phyloP scores from a whole-genome alignment of 2,113 vertebrate species.

The Noctilio leporinus region DNA sequence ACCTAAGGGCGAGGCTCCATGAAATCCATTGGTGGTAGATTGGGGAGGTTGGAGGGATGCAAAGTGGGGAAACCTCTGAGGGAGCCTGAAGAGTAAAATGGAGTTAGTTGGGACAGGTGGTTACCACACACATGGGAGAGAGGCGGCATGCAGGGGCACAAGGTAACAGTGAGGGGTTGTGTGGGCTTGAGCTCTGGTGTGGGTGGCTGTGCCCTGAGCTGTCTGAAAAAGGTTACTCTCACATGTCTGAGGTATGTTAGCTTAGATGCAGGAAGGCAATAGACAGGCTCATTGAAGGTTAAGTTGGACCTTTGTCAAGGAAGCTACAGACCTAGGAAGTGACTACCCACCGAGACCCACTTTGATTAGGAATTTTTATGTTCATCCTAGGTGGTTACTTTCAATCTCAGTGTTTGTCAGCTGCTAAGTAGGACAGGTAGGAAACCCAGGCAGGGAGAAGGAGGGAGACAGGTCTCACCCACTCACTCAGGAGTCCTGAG shows the following conservation, averaged over 20 bases:
- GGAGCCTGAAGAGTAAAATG: not conserved
- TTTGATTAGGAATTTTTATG: not conserved
- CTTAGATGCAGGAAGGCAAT: not conserved
- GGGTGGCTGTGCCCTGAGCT: not conserved
- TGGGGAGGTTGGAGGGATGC: not conserved
- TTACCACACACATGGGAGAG: not conserved
- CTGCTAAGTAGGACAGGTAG: no score
- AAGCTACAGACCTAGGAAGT: not conserved
- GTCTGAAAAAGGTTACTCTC: not conserved
- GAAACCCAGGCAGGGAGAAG: no score
- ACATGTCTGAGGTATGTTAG: not conserved
- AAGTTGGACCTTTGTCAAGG: not conserved
- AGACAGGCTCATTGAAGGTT: not conserved
- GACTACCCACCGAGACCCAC: not conserved
- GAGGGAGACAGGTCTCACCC: no score
- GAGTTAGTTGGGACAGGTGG: not conserved
- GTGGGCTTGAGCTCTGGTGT: not conserved
- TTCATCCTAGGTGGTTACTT: not conserved
- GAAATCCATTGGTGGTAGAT: not conserved
- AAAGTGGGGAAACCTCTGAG: not conserved
- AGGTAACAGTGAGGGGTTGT: not conserved
- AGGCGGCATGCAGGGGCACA: not conserved
- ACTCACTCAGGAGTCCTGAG: no score
- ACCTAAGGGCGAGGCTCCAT: not conserved
- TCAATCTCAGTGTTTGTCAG: not conserved